Percentiles rank a stretch among this genome's conserved stretches.
These are phyloP conservation scores for Meghimatium bilineatum DNA, from an alignment of 2,888 invertebrate genomes.

Conservation along the genomic window DNA sequence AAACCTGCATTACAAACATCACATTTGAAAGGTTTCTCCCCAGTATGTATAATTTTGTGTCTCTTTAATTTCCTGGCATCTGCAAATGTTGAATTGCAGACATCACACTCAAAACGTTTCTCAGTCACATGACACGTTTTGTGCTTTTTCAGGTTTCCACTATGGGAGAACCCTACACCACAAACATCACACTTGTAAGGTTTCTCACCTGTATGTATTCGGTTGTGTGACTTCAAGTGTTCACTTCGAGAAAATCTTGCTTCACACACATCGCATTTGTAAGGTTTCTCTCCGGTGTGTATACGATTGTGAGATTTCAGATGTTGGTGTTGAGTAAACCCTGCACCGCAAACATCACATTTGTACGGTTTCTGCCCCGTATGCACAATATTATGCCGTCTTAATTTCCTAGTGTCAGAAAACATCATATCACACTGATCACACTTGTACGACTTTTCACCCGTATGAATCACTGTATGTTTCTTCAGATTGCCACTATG, in stretches of 20 bases:
- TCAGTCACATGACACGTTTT: neutral
- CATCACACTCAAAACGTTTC: constrained; percentile 5
- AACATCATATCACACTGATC: neutral
- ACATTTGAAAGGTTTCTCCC: neutral
- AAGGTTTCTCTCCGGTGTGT: neutral
- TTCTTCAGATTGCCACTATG: neutral
- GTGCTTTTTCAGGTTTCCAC: neutral
- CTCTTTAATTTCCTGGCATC: neutral
- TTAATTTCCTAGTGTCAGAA: neutral
- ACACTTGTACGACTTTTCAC: neutral
- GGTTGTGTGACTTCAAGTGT: neutral
- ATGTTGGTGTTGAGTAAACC: neutral
- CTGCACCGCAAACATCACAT: neutral
- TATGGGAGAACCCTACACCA: neutral
- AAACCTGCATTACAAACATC: neutral
- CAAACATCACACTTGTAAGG: constrained; percentile 10
- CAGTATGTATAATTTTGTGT: neutral
- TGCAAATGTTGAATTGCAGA: neutral
- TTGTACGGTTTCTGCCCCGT: constrained; percentile 9
- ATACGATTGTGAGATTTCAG: neutral
- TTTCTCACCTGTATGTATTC: neutral
- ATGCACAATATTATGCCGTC: neutral
- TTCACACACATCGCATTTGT: neutral
- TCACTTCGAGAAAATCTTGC: neutral
- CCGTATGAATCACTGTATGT: neutral